Percentiles rank a stretch among this genome's conserved stretches.
Evolutionary conservation across 2,888 invertebrate species (phyloP).

Genomic region (Malacosoma neustria): DNA sequence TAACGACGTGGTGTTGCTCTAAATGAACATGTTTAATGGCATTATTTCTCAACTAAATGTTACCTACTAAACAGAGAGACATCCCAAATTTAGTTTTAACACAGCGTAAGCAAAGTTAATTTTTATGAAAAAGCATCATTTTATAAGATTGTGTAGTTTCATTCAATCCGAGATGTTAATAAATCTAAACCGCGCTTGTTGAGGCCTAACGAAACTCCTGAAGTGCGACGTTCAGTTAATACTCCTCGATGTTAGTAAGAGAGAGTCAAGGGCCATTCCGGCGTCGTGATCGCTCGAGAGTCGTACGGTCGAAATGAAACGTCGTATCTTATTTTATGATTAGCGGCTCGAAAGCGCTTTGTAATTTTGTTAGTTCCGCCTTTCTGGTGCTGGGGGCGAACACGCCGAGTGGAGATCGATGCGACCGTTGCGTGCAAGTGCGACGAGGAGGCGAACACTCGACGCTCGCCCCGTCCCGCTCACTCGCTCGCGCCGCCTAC

Average conservation of each 20-base stretch:
- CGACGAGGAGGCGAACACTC: constrained; percentile 45
- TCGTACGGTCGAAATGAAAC: constrained; percentile 74
- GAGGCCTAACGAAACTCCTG: constrained; percentile 45
- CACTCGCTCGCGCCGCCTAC: constrained; percentile 70
- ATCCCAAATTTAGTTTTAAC: too few relatives aligned
- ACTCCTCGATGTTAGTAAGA: constrained; percentile 61
- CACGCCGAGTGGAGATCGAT: constrained; percentile 71
- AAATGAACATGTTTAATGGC: constrained; percentile 12
- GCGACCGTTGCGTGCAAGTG: constrained; percentile 64
- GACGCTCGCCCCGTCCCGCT: constrained; percentile 48
- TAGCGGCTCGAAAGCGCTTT: constrained; percentile 76
- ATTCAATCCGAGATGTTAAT: constrained; percentile 20
- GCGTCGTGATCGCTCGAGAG: constrained; percentile 71
- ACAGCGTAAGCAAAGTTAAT: too few relatives aligned
- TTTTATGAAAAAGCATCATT: too few relatives aligned
- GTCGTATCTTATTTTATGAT: constrained; percentile 76
- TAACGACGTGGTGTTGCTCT: constrained; percentile 22
- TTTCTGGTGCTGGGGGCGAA: constrained; percentile 75
- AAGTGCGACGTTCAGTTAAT: constrained; percentile 50
- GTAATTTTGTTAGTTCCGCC: constrained; percentile 76
- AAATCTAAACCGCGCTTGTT: constrained; percentile 46
- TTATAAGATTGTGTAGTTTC: constrained; percentile 4
- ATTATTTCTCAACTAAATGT: too few relatives aligned
- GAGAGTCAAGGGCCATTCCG: constrained; percentile 73
- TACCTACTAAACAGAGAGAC: too few relatives aligned